Evolutionary conservation across 2,113 vertebrate genomes (phyloP).

Genomic region (Camarhynchus parvulus): DNA sequence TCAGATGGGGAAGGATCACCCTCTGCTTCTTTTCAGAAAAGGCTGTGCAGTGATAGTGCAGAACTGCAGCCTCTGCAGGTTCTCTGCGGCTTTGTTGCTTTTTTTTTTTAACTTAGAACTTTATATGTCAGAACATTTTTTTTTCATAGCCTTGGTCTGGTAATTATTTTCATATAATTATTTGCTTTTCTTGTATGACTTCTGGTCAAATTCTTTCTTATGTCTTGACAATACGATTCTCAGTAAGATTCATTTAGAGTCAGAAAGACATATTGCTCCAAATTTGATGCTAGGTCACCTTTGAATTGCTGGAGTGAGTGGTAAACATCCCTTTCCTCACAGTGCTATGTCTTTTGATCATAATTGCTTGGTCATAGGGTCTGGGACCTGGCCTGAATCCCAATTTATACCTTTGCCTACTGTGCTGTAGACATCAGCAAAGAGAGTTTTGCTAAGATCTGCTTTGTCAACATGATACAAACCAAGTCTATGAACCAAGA

Average conservation of each 20-base stretch:
- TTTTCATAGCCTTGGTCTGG: background rate
- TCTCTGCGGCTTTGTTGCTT: accelerated
- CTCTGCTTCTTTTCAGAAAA: background rate
- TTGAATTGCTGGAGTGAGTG: background rate
- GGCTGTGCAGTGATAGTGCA: background rate
- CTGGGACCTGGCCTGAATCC: background rate
- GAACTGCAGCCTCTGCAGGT: background rate
- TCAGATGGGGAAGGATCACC: background rate
- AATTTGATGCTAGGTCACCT: background rate
- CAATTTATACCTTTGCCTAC: background rate
- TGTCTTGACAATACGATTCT: background rate
- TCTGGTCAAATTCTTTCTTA: background rate
- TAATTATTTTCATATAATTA: background rate
- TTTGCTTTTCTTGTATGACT: background rate
- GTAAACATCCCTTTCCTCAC: background rate
- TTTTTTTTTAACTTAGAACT: background rate
- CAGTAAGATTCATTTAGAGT: background rate
- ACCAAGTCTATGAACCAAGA: background rate
- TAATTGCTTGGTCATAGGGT: background rate
- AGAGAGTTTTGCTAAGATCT: background rate
- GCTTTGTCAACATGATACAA: background rate
- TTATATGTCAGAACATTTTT: background rate
- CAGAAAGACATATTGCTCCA: background rate
- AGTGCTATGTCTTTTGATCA: background rate
- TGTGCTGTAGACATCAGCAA: background rate